phyloP scores from a whole-genome alignment of 2,888 invertebrate species.

The Nebria salina region DNA sequence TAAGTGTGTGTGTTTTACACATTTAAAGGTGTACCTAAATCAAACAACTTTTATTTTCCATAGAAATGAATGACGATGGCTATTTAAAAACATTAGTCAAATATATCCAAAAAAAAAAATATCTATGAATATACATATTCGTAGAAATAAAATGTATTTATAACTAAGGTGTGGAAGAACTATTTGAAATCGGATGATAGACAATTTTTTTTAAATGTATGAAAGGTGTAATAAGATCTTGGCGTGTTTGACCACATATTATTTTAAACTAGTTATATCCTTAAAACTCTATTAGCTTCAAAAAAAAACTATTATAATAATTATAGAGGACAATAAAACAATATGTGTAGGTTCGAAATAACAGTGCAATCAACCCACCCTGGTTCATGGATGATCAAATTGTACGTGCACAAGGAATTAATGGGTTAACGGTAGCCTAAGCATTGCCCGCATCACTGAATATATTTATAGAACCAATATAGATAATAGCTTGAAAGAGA shows the following conservation, averaged over 20 bases:
- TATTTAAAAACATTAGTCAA: no score
- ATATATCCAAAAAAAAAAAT: no score
- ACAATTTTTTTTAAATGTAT: no score
- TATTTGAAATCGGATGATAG: no score
- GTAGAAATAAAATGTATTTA: no score
- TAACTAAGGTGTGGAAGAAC: no score
- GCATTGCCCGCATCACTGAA: background rate
- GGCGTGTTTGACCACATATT: background rate
- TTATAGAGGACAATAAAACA: background rate
- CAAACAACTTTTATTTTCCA: no score
- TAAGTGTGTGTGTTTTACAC: no score
- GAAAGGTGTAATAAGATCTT: background rate
- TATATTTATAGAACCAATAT: background rate
- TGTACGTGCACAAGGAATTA: conserved; percentile 11
- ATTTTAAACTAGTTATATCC: background rate
- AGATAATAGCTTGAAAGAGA: background rate
- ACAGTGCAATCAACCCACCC: conserved; percentile 19
- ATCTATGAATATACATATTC: no score
- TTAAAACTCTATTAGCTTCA: background rate
- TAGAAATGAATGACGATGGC: no score
- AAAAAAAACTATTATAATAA: background rate
- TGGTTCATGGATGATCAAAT: conserved; percentile 4
- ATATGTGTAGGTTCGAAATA: conserved; percentile 18
- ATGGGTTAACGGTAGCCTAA: conserved; percentile 17
- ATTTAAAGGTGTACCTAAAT: no score